Percentiles rank a stretch among this genome's conserved stretches.
These are phyloP conservation scores for Hafferia zeledoni DNA, from an alignment of 2,797 vertebrate genomes.

Conservation along the genomic window DNA sequence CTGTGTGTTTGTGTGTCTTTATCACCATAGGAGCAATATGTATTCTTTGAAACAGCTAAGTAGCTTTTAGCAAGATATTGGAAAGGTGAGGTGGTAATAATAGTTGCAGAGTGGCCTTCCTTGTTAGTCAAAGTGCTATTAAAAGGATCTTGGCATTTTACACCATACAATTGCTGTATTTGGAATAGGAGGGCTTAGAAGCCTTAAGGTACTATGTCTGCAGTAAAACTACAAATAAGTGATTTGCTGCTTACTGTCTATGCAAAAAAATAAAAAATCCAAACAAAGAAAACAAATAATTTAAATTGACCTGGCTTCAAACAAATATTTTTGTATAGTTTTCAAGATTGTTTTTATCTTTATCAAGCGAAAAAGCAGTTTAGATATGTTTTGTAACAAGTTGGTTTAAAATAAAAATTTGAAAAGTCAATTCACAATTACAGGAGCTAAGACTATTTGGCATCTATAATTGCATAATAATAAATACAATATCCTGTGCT, in stretches of 20 bases:
- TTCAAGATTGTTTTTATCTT: neutral
- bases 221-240: neutral
- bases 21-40: neutral
- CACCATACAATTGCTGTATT: neutral
- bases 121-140: neutral
- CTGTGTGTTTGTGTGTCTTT: neutral
- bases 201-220: neutral
- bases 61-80: slow-evolving; percentile 28
- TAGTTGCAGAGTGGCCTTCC: neutral
- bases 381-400: neutral
- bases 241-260: neutral
- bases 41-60: slow-evolving; percentile 10
- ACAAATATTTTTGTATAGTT: neutral
- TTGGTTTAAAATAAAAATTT: neutral
- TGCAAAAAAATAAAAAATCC: neutral
- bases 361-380: neutral
- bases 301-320: neutral
- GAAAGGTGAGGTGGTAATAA: slow-evolving; percentile 16
- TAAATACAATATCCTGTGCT: accelerated
- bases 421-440: neutral
- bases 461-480: neutral
- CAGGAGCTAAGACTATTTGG: neutral
- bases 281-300: neutral
- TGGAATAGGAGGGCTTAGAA: neutral
- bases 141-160: slow-evolving; percentile 3